Evolutionary conservation across 2,797 vertebrate genomes (phyloP).

Genomic region (Eulemur coronatus): DNA sequence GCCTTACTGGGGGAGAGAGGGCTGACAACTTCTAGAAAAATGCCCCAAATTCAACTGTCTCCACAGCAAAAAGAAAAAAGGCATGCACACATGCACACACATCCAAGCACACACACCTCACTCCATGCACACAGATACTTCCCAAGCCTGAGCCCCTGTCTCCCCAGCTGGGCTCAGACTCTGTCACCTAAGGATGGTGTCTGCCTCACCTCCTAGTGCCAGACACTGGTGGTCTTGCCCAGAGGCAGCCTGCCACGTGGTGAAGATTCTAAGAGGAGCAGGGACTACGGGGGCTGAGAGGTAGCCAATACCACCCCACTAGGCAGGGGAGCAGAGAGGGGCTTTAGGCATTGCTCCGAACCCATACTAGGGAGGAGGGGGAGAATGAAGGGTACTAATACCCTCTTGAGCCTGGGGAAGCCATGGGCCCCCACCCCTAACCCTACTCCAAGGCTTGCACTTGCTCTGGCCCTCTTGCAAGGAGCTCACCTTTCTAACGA

Average conservation of each 20-base stretch:
- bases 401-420: not conserved
- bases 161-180: not conserved
- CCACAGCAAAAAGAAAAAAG: constrained; percentile 53
- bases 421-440: not conserved
- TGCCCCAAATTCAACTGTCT: constrained; percentile 60
- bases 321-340: not conserved
- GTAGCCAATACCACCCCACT: not conserved
- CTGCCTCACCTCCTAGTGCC: not conserved
- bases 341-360: not conserved
- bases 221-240: not conserved
- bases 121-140: constrained; percentile 49
- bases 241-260: not conserved
- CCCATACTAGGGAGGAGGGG: not conserved
- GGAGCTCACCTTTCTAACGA: not conserved
- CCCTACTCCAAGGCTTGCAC: not conserved
- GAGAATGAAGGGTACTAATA: not conserved
- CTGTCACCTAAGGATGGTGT: not conserved
- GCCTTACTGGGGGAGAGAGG: not conserved
- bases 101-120: not conserved
- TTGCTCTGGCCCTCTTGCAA: not conserved
- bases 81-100: constrained; percentile 65
- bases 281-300: not conserved
- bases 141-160: not conserved
- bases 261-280: not conserved
- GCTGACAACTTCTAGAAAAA: constrained; percentile 60